Conservation (phyloP, 2,113 vertebrate genomes). For the Platichthys flesus region DNA sequence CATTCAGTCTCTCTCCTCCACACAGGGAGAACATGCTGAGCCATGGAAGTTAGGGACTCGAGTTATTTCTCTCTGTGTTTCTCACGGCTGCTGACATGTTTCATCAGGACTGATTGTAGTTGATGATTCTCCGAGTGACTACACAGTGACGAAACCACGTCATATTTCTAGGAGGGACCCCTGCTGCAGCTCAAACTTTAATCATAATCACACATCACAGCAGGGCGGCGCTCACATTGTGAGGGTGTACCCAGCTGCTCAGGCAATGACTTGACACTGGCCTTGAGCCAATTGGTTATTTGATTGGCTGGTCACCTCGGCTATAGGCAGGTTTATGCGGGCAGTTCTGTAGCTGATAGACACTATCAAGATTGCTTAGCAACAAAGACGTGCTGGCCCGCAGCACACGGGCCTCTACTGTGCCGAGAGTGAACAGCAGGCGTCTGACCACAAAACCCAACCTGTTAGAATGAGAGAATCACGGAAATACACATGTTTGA, state of each 20-base stretch:
- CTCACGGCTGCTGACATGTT: constrained; percentile 2
- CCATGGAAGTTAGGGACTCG: constrained; percentile 41
- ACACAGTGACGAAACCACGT: not conserved
- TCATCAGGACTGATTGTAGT: not conserved
- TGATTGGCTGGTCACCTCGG: constrained; percentile 65
- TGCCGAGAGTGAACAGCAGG: not conserved
- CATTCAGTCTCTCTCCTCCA: not conserved
- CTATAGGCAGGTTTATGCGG: constrained; percentile 49
- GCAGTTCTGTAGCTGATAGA: constrained; percentile 52
- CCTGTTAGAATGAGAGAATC: not conserved
- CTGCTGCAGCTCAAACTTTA: constrained; percentile 48
- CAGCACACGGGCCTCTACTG: constrained; percentile 20
- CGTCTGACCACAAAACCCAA: not conserved
- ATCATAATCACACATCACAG: constrained; percentile 8
- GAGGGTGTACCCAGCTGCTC: not conserved
- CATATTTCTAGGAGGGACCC: not conserved
- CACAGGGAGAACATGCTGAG: constrained; percentile 3
- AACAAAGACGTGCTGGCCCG: constrained; percentile 62
- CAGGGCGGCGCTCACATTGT: not conserved
- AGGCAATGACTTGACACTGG: constrained; percentile 56
- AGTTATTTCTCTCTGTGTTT: not conserved
- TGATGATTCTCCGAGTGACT: not conserved
- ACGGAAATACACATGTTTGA: constrained; percentile 24
- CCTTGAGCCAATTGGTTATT: constrained; percentile 51
- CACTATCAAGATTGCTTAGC: constrained; percentile 73